Evolutionary conservation across 2,797 vertebrate genomes (phyloP), one percentile per base, ranked within the genome.

Genomic region (Balearica regulorum): DNA sequence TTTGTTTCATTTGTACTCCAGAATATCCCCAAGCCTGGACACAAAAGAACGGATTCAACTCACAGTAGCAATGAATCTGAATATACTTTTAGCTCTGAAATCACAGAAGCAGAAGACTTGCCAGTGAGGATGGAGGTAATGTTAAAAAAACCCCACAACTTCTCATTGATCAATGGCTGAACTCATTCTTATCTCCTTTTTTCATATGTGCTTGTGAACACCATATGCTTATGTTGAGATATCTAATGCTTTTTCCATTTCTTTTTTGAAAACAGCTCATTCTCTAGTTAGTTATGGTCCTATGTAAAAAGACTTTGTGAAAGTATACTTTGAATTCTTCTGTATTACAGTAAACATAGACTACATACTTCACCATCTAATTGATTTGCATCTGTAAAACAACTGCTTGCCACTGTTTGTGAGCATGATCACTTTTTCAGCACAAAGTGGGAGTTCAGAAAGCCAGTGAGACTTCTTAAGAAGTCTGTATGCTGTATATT

Each of bases 21-120:
- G 99, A 98, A 97, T 79, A 97, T 99, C 73, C 98, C 99, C 88
- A 99, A 99, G 96, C 99, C 99, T 76, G 99, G 99, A 72, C 99
- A 99, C 98, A 99, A 98, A 97, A 98, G 99, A 97, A 99, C 98
- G 2, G 99, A 99, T 94, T 99, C 99, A 82, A 99, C 99, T 31
- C 99, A 99, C 97, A 99, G 99, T 97, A 99, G 99, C 98, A 99
- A 99, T 97, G 99, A 99, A 94, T 99, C 99, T n/a, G 99, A 99
- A 94, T 99, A 98, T 96, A 99, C 99, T 43, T 99, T 99, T 96
- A 99, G 99, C 98, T 99, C 99, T 2, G 99, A 99, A 97, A 98
- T 99, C 93, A 98, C 98, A 21, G 99, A 99, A 95, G 97, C 98
- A 29, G 99, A 99, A 96, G 99, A 99, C 25, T 97, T 98, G 72